These are phyloP conservation scores for Crematogaster levior DNA, from an alignment of 2,888 invertebrate species.

Conservation along the genomic window DNA sequence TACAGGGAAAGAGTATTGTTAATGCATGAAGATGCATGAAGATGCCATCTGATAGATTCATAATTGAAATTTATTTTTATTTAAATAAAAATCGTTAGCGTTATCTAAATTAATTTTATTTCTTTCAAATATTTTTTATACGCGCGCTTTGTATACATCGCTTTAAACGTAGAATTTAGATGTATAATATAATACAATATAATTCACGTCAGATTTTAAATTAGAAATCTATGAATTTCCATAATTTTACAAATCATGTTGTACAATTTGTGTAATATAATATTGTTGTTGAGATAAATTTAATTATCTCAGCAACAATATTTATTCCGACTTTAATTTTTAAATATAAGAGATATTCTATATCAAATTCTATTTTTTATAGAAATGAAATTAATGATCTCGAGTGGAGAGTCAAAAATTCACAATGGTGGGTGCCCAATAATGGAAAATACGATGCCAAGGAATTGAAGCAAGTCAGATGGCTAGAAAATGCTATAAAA, in stretches of 20 bases:
- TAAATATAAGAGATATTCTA: neutral
- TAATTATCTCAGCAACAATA: neutral
- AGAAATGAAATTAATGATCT: constrained; percentile 78
- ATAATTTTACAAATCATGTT: neutral
- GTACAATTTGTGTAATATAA: too few relatives aligned
- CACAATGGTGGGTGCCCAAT: constrained; percentile 78
- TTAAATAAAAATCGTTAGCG: neutral
- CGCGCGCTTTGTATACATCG: too few relatives aligned
- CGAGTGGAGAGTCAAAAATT: constrained; percentile 77
- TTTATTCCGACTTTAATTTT: neutral
- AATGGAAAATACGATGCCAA: constrained; percentile 77
- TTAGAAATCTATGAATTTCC: neutral
- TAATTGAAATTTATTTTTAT: neutral
- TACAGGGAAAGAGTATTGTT: neutral
- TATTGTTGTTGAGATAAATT: too few relatives aligned
- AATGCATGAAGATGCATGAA: neutral
- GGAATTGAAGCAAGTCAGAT: constrained; percentile 79
- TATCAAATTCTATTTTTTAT: neutral
- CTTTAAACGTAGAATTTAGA: too few relatives aligned
- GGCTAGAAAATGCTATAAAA: constrained; percentile 80
- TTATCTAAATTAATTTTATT: neutral
- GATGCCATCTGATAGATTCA: neutral
- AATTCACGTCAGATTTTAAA: neutral
- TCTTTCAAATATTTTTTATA: neutral
- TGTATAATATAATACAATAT: too few relatives aligned